Percentiles rank a stretch among this genome's conserved stretches.
Evolutionary conservation across 2,113 vertebrate genomes (phyloP).

Genomic region (Ardeotis arabs): DNA sequence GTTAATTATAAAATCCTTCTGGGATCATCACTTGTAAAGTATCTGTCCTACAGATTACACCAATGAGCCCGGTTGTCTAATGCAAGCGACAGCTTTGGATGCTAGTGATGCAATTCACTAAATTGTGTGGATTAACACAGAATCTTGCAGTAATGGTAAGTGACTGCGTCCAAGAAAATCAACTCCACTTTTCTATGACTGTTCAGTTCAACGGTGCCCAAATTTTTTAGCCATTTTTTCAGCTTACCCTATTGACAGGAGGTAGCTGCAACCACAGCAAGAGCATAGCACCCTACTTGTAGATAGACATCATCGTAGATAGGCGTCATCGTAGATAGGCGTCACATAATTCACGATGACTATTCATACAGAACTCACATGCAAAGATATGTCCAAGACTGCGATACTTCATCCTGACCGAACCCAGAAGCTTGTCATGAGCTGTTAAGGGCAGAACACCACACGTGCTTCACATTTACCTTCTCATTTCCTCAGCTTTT

Average conservation of each 20-base stretch:
- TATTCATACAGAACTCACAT: accelerated
- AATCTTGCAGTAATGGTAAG: neutral
- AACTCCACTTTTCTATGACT: neutral
- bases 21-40: neutral
- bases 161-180: neutral
- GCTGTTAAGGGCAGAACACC: neutral
- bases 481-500: neutral
- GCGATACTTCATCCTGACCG: accelerated
- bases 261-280: neutral
- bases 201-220: neutral
- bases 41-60: neutral
- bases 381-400: neutral
- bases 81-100: neutral
- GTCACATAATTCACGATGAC: neutral
- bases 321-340: neutral
- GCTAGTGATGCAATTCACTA: neutral
- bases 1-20: neutral
- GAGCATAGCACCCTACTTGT: accelerated
- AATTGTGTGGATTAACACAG: neutral
- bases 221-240: neutral
- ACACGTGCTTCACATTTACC: neutral
- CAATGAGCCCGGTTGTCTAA: neutral
- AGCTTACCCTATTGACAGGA: neutral
- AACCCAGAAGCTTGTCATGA: neutral
- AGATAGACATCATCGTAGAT: neutral